phyloP scores from a whole-genome alignment of 2,113 vertebrate genomes.

The Cyanistes caeruleus region DNA sequence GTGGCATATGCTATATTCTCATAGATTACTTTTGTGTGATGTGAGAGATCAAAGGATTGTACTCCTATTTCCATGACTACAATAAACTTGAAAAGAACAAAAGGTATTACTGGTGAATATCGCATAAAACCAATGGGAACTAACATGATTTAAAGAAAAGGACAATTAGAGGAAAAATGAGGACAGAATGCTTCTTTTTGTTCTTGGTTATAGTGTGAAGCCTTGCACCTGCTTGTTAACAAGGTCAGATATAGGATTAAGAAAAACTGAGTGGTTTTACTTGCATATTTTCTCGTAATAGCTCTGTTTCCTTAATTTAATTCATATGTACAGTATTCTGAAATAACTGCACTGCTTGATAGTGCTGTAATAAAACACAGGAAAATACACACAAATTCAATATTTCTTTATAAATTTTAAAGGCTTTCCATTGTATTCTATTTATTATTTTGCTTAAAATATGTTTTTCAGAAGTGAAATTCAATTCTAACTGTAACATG shows the following conservation, averaged over 20 bases:
- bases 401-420: constrained; percentile 52
- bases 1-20: background rate
- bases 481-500: background rate
- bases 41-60: constrained; percentile 54
- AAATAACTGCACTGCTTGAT: constrained; percentile 60
- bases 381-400: constrained; percentile 46
- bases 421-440: constrained; percentile 30
- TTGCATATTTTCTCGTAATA: constrained; percentile 50
- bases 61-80: background rate
- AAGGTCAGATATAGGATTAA: constrained; percentile 37
- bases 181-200: constrained; percentile 18
- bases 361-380: constrained; percentile 62
- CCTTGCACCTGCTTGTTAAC: constrained; percentile 63
- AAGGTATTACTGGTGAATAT: background rate
- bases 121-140: background rate
- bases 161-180: background rate
- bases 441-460: constrained; percentile 33
- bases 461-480: background rate
- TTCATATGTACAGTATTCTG: constrained; percentile 64
- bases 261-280: constrained; percentile 17
- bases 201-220: constrained; percentile 42
- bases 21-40: constrained; percentile 28
- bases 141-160: background rate
- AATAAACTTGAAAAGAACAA: constrained; percentile 35
- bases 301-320: constrained; percentile 62